A percentile compares a stretch with the other conserved stretches of the same genome.
Evolutionary conservation across 1,140 invertebrate species (phyloP).

Genomic region (Euwallacea fornicatus): DNA sequence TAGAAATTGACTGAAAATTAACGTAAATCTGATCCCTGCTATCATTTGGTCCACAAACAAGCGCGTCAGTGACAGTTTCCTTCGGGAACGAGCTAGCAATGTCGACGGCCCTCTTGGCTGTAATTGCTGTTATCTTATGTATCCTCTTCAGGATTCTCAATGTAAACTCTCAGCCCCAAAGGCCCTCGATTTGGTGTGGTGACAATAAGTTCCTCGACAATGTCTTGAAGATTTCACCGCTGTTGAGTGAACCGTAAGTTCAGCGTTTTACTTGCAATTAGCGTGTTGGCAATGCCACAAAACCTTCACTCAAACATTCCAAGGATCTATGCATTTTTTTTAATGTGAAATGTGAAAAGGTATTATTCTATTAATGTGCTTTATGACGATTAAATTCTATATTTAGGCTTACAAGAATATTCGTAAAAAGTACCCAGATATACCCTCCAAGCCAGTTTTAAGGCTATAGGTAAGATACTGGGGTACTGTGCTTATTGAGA

Average conservation of each 20-base stretch:
- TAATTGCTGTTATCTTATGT: conserved; percentile 75
- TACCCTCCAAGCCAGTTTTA: too few relatives aligned
- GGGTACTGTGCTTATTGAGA: too few relatives aligned
- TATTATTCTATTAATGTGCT: too few relatives aligned
- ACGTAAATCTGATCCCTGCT: neutral
- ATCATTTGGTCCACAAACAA: neutral
- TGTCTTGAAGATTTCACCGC: conserved; percentile 73
- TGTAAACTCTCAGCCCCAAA: conserved; percentile 75
- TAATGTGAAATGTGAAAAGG: too few relatives aligned
- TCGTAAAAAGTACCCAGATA: too few relatives aligned
- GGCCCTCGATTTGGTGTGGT: conserved; percentile 71
- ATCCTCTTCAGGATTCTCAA: conserved; percentile 80
- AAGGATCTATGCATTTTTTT: too few relatives aligned
- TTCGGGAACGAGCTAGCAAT: conserved; percentile 53
- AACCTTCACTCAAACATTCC: too few relatives aligned
- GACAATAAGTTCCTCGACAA: conserved; percentile 75
- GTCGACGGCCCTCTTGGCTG: conserved; percentile 74
- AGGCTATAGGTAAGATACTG: too few relatives aligned
- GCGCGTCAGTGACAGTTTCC: neutral
- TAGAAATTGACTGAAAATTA: neutral
- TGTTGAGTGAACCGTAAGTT: conserved; percentile 77
- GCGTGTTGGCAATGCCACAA: too few relatives aligned
- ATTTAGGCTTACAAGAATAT: too few relatives aligned
- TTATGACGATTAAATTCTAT: too few relatives aligned
- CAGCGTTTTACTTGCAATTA: neutral